These are phyloP conservation scores for Stratiomys singularior DNA, from an alignment of 2,888 invertebrate genomes.

Conservation along the genomic window DNA sequence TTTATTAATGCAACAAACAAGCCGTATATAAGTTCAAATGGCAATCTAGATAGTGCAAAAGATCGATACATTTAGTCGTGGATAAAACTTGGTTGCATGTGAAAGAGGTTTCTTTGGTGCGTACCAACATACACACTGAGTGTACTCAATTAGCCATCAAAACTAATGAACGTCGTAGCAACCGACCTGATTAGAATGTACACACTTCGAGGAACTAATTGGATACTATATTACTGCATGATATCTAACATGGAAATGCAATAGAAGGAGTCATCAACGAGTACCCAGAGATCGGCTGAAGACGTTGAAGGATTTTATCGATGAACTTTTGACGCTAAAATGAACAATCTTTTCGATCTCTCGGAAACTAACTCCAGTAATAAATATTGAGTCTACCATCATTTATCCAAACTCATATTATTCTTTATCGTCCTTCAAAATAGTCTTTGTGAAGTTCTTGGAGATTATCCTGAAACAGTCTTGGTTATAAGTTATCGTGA, in stretches of 20 bases:
- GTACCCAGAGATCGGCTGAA: background rate
- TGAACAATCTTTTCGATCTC: too few relatives aligned
- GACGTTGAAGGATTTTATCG: conserved; percentile 16
- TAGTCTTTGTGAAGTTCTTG: too few relatives aligned
- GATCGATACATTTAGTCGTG: conserved; percentile 21
- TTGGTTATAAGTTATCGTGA: too few relatives aligned
- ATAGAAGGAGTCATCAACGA: background rate
- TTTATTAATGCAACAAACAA: conserved; percentile 31
- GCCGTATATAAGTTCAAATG: conserved; percentile 22
- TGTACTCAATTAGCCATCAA: conserved; percentile 45
- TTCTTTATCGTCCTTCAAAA: too few relatives aligned
- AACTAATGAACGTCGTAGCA: conserved; percentile 32
- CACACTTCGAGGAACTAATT: conserved; percentile 41
- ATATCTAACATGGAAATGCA: conserved; percentile 35
- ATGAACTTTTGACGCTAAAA: too few relatives aligned
- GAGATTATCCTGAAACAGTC: too few relatives aligned
- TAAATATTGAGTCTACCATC: too few relatives aligned
- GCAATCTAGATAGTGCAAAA: conserved; percentile 29
- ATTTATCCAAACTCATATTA: too few relatives aligned
- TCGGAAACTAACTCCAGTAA: too few relatives aligned
- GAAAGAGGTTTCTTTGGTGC: background rate
- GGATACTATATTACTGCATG: conserved; percentile 43
- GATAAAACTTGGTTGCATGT: background rate
- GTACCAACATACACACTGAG: conserved; percentile 30
- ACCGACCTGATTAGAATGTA: conserved; percentile 45